Evolutionary conservation across 2,888 invertebrate genomes (phyloP).

Genomic region (Andrena chrysosceles): DNA sequence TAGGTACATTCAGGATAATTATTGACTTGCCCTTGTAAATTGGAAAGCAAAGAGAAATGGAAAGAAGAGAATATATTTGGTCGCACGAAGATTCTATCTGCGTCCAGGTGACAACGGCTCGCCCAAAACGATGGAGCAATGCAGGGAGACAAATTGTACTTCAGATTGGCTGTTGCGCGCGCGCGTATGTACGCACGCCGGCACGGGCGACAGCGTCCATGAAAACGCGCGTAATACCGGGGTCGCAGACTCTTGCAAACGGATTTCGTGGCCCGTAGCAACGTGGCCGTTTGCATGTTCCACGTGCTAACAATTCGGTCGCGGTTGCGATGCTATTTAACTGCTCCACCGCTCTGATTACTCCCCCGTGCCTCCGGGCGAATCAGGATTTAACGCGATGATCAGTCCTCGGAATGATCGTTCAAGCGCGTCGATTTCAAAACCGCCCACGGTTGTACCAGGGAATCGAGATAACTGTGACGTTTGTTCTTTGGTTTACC

Average conservation of each 20-base stretch:
- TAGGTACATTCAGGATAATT: too few relatives aligned
- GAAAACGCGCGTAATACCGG: conserved; percentile 70
- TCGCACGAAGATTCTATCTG: conserved; percentile 32
- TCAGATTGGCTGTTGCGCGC: conserved; percentile 38
- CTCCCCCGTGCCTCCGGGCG: conserved; percentile 75
- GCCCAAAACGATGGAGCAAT: conserved; percentile 40
- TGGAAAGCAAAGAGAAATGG: neutral
- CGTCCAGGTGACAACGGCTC: neutral
- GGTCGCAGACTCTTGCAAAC: conserved; percentile 72
- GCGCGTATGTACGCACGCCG: conserved; percentile 7
- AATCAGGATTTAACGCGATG: conserved; percentile 76
- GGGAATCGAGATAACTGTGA: conserved; percentile 59
- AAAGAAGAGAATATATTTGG: neutral
- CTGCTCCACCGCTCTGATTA: conserved; percentile 81
- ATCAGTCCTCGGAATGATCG: conserved; percentile 75
- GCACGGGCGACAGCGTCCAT: conserved; percentile 58
- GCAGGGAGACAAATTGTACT: conserved; percentile 51
- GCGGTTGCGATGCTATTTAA: conserved; percentile 83
- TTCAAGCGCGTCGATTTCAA: conserved; percentile 71
- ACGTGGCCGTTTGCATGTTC: conserved; percentile 75
- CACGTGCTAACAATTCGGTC: conserved; percentile 82
- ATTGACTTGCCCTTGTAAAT: too few relatives aligned
- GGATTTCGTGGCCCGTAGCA: conserved; percentile 74
- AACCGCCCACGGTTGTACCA: conserved; percentile 67
- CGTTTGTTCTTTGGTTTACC: conserved; percentile 65